A percentile compares a stretch with the other conserved stretches of the same genome.
phyloP scores from a whole-genome alignment of 1,140 invertebrate species.

The Asbolus verrucosus region DNA sequence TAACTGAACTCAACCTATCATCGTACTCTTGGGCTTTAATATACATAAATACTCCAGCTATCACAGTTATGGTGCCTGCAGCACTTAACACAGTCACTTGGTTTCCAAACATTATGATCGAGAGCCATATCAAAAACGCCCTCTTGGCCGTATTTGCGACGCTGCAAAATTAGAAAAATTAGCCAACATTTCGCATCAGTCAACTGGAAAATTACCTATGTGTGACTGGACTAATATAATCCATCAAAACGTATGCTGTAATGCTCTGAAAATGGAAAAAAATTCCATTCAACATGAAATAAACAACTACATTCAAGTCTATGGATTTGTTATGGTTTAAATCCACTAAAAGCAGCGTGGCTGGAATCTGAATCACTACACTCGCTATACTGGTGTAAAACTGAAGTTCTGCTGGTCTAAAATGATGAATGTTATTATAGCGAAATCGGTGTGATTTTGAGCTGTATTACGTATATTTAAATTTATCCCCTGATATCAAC shows the following conservation, averaged over 20 bases:
- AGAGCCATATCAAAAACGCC: slow-evolving; percentile 87
- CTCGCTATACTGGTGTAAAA: slow-evolving; percentile 87
- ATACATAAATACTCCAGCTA: slow-evolving; percentile 83
- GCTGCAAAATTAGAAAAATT: slow-evolving; percentile 71
- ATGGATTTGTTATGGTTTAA: slow-evolving; percentile 68
- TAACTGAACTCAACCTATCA: slow-evolving; percentile 59
- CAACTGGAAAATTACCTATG: slow-evolving; percentile 82
- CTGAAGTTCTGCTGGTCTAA: slow-evolving; percentile 86
- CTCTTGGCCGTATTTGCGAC: slow-evolving; percentile 89
- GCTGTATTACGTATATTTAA: slow-evolving; percentile 82
- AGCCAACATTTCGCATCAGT: slow-evolving; percentile 15
- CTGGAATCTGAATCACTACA: slow-evolving; percentile 83
- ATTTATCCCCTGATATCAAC: slow-evolving; percentile 83
- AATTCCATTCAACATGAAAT: slow-evolving; percentile 81
- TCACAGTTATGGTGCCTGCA: slow-evolving; percentile 80
- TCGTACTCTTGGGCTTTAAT: slow-evolving; percentile 78
- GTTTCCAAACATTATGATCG: slow-evolving; percentile 84
- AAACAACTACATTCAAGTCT: slow-evolving; percentile 70
- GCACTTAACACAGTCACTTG: slow-evolving; percentile 82
- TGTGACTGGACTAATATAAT: slow-evolving; percentile 88
- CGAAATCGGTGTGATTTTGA: background rate
- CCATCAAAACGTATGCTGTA: slow-evolving; percentile 87
- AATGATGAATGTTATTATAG: slow-evolving; percentile 24
- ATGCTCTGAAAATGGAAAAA: slow-evolving; percentile 92
- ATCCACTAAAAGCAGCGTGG: slow-evolving; percentile 78